Evolutionary conservation across 2,888 invertebrate species (phyloP).

Genomic region (Drosophila demipolita): DNA sequence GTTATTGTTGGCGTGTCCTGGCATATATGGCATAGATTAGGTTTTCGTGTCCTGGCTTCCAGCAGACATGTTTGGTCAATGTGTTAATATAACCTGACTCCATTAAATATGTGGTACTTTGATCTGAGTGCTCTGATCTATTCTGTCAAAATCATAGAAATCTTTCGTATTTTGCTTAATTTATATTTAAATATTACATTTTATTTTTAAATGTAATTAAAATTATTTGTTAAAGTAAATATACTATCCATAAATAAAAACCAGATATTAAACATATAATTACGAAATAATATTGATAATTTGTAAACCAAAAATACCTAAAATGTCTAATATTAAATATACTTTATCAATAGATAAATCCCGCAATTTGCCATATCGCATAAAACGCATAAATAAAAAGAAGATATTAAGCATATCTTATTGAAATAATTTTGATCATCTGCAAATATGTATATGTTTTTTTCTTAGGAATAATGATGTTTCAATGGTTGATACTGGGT

Average conservation of each 20-base stretch:
- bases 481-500: not conserved
- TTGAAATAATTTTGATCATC: not conserved
- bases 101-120: not conserved
- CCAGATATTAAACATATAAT: not conserved
- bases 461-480: not conserved
- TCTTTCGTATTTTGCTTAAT: not conserved
- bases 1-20: constrained; percentile 46
- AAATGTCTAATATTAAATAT: too few species aligned
- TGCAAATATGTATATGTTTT: not conserved
- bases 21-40: constrained; percentile 1
- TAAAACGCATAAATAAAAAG: not conserved
- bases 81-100: not conserved
- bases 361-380: too few species aligned
- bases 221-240: not conserved
- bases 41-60: not conserved
- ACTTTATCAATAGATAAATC: too few species aligned
- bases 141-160: not conserved
- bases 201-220: too few species aligned
- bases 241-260: not conserved
- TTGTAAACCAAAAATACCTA: not conserved
- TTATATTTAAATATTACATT: too few species aligned
- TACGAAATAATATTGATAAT: not conserved
- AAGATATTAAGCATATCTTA: not conserved
- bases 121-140: not conserved
- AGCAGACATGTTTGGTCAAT: not conserved